Base-by-base conservation (phyloP, 2,113 vertebrate genomes). In the Antechinus flavipes region DNA sequence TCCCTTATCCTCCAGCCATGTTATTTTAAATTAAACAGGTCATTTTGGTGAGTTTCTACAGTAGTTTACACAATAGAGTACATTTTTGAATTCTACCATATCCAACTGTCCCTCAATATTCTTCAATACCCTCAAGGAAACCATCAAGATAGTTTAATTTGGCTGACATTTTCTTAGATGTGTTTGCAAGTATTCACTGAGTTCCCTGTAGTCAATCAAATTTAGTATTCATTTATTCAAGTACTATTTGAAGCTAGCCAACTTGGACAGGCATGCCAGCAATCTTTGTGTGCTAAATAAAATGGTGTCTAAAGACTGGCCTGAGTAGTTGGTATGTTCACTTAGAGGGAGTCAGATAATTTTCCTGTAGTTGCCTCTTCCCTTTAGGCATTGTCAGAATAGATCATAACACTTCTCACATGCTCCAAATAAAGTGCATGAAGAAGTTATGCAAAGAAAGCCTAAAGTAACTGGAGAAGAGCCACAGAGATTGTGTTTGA, bases 151-250 rank as follows among this genome's bases (percentile, higher is more conserved):
- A 89, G 52, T 89, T 97, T 92, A 96, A 95, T 97, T 94, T 0
- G 0, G 90, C 54, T 97, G 96, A 90, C n/a, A 97, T 97, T 98
- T 96, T 96, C 54, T 97, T 50, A 97, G 96, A 94, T 3, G 91
- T 91, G 0, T 94, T 96, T 95, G 52, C 7, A 97, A 92, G 25
- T 91, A 91, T 42, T 95, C 22, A 76, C 90, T 93, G 58, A 94
- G 12, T 96, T 97, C 42, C 76, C 91, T 92, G 8, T 50, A 97
- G 89, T 92, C 93, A 96, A 94, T 96, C 55, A 93, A 5, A 0
- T 92, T 94, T 91, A 95, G 53, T 91, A 95, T 95, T 96, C 58
- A 95, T 97, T 97, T 97, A 95, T 95, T 96, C 54, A 93, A 91
- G 11, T 47, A 95, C 12, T 90, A 97, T 94, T 89, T 91, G 97